A percentile compares a stretch with the other conserved stretches of the same genome.
Conservation (phyloP, 1,140 invertebrate genomes). For the Drosophila jambulina region DNA sequence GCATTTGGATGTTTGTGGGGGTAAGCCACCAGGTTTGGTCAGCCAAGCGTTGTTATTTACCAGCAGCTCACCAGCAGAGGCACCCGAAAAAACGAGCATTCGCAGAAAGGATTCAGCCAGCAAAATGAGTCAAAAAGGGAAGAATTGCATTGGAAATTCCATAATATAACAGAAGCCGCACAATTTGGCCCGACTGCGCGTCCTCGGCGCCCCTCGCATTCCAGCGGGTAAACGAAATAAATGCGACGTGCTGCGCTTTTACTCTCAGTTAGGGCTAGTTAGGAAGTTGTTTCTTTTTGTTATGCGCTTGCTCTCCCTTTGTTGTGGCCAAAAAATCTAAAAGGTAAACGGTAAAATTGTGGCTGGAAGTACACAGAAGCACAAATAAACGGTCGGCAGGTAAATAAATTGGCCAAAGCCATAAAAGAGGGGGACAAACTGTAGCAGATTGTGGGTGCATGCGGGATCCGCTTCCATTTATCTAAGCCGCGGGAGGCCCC, state of each 20-base stretch:
- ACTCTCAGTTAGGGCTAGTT: slow-evolving; percentile 28
- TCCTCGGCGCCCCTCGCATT: slow-evolving; percentile 2
- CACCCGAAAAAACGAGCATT: not conserved
- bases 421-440: slow-evolving; percentile 6
- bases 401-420: slow-evolving; percentile 44
- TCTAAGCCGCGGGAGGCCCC: slow-evolving; percentile 12
- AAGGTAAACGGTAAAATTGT: slow-evolving; percentile 18
- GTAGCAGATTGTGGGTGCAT: slow-evolving; percentile 31
- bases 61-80: slow-evolving; percentile 11
- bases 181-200: not conserved
- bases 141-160: slow-evolving; percentile 26
- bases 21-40: slow-evolving; percentile 24
- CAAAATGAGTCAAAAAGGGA: slow-evolving; percentile 5
- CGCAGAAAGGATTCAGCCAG: slow-evolving; percentile 3
- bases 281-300: slow-evolving; percentile 9
- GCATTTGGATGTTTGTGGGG: slow-evolving; percentile 8
- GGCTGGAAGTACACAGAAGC: slow-evolving; percentile 17
- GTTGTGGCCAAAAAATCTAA: slow-evolving; percentile 4
- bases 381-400: slow-evolving; percentile 36
- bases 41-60: slow-evolving; percentile 48
- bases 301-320: not conserved
- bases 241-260: slow-evolving; percentile 51
- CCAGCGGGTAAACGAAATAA: slow-evolving; percentile 40
- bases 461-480: slow-evolving; percentile 24
- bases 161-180: slow-evolving; percentile 34